Evolutionary conservation across 2,888 invertebrate genomes (phyloP).

Genomic region (Ypsolopha scabrella): DNA sequence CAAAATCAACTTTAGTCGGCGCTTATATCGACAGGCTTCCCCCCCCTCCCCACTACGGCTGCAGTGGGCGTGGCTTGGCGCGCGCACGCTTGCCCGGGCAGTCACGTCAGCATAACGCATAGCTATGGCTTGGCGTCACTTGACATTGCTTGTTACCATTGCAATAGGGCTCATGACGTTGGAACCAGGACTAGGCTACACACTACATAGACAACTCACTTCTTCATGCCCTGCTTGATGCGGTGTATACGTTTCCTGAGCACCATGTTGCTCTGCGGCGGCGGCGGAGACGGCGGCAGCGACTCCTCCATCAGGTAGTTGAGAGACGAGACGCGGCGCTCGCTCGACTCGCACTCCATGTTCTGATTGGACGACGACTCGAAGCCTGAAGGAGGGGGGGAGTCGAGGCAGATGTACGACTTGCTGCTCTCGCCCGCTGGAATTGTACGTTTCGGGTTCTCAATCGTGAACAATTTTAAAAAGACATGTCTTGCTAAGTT

Average conservation of each 20-base stretch:
- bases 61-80: no score
- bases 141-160: no score
- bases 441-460: not conserved
- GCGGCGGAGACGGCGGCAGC: slow-evolving; percentile 69
- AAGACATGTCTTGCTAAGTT: no score
- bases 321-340: slow-evolving; percentile 48
- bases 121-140: no score
- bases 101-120: no score
- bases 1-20: no score
- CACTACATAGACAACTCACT: slow-evolving; percentile 36
- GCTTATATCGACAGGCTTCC: no score
- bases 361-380: slow-evolving; percentile 64
- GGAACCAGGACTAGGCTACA: no score
- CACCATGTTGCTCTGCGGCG: slow-evolving; percentile 88
- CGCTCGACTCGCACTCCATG: slow-evolving; percentile 51
- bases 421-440: slow-evolving; percentile 70
- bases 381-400: slow-evolving; percentile 67
- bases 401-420: slow-evolving; percentile 69
- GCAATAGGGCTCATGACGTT: no score
- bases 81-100: no score
- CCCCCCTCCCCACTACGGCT: no score
- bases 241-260: slow-evolving; percentile 87
- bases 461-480: no score
- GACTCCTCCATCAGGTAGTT: slow-evolving; percentile 58
- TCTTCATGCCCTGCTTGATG: slow-evolving; percentile 91